These are phyloP conservation scores for Peucedramus taeniatus DNA, from an alignment of 2,113 vertebrate genomes.

Conservation along the genomic window DNA sequence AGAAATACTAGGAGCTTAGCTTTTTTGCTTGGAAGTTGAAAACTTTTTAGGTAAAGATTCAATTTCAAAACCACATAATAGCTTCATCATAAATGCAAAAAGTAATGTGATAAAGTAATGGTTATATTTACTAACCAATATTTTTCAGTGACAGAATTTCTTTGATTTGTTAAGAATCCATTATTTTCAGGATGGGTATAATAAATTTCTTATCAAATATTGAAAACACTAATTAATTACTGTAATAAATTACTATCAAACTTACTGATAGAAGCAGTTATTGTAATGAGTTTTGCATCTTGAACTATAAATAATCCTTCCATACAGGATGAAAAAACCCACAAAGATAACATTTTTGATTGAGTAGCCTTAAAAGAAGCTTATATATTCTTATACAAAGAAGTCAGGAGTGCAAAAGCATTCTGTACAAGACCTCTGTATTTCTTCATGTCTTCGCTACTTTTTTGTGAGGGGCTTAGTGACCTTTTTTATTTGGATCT, in stretches of 20 bases:
- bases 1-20: background rate
- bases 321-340: background rate
- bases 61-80: background rate
- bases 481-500: background rate
- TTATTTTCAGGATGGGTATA: background rate
- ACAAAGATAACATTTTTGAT: background rate
- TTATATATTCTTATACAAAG: background rate
- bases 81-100: background rate
- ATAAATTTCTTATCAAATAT: background rate
- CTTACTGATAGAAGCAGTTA: background rate
- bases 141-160: background rate
- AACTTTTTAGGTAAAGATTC: background rate
- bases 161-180: background rate
- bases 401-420: background rate
- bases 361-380: background rate
- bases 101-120: background rate
- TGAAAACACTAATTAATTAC: background rate
- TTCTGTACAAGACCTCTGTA: background rate
- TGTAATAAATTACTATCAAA: background rate
- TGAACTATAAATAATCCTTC: background rate
- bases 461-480: background rate
- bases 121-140: background rate
- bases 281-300: background rate
- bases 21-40: background rate
- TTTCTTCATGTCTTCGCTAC: background rate